These are phyloP conservation scores for Alosa alosa DNA, from an alignment of 2,113 vertebrate genomes.

Conservation along the genomic window DNA sequence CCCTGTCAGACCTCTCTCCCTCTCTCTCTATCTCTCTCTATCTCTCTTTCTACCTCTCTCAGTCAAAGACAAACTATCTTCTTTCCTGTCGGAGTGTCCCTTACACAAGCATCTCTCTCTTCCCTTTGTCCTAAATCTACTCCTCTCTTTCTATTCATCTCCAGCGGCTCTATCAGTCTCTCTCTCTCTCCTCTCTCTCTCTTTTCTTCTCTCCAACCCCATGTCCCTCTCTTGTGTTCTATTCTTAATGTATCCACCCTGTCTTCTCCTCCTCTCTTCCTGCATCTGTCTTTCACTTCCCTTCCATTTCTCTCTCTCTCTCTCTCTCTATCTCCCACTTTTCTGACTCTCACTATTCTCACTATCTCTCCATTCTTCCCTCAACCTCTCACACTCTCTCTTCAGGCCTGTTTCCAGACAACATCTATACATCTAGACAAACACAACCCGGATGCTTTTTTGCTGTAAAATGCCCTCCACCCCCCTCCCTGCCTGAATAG, in stretches of 20 bases:
- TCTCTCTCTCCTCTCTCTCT: too few species aligned
- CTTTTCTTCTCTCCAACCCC: not conserved
- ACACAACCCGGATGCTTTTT: not conserved
- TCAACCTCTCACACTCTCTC: not conserved
- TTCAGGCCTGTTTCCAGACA: not conserved
- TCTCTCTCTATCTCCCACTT: too few species aligned
- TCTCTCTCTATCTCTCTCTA: not conserved
- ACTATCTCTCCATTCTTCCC: not conserved
- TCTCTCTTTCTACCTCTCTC: not conserved
- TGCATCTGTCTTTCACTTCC: not conserved
- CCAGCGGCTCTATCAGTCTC: too few species aligned
- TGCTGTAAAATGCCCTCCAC: not conserved
- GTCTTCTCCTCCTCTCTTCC: not conserved
- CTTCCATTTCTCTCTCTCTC: not conserved
- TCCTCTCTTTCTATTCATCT: not conserved
- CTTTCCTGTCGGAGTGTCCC: not conserved
- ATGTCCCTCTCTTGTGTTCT: not conserved
- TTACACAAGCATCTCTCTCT: too few species aligned
- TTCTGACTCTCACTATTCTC: not conserved
- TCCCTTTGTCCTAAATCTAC: too few species aligned
- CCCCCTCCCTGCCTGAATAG: not conserved
- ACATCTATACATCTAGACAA: not conserved
- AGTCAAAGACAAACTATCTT: not conserved
- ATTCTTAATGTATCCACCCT: not conserved
- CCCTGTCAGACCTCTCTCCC: not conserved